These are phyloP conservation scores for Gallinago undulata DNA, from an alignment of 2,113 vertebrate genomes.

Conservation along the genomic window DNA sequence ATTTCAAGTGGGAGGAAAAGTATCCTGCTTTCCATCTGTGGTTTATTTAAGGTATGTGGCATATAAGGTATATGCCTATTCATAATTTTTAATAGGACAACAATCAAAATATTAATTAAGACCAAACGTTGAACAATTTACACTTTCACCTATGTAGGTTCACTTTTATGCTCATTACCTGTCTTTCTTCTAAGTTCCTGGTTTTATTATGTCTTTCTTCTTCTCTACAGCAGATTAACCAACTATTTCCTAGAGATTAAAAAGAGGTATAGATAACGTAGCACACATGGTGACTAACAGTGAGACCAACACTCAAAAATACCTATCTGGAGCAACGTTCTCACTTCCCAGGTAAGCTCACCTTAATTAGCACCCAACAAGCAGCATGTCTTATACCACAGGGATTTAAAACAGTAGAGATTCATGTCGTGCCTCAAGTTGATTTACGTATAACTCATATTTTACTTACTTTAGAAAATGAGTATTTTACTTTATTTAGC, in stretches of 20 bases:
- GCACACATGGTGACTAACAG: background rate
- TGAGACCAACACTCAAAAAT: background rate
- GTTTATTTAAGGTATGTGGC: background rate
- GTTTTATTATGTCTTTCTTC: background rate
- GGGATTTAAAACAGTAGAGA: background rate
- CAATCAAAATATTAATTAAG: background rate
- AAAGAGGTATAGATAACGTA: background rate
- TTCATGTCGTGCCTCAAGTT: background rate
- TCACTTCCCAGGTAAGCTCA: background rate
- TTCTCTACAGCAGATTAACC: background rate
- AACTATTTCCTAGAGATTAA: background rate
- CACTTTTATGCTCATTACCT: background rate
- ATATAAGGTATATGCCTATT: background rate
- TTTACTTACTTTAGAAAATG: slow-evolving; percentile 36
- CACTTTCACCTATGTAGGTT: background rate
- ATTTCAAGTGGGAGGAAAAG: background rate
- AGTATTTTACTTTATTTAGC: background rate
- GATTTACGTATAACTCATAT: background rate
- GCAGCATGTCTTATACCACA: background rate
- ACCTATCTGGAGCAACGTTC: background rate
- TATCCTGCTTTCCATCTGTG: background rate
- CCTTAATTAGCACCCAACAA: background rate
- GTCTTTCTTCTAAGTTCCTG: background rate
- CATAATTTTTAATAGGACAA: background rate
- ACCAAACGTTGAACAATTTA: background rate